phyloP scores from a whole-genome alignment of 1,140 invertebrate species.

The Atta cephalotes region DNA sequence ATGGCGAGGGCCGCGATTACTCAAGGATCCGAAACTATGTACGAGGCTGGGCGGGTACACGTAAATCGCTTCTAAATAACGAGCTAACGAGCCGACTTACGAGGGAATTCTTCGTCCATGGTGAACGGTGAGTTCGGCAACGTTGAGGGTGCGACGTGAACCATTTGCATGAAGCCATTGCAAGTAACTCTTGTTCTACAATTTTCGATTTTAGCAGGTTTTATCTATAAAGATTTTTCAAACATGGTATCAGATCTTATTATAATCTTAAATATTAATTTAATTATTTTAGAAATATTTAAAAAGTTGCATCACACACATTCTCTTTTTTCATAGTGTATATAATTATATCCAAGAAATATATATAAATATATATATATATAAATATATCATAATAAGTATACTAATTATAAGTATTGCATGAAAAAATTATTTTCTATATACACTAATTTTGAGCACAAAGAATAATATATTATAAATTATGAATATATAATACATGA shows the following conservation, averaged over 20 bases:
- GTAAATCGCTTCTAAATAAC: conserved; percentile 81
- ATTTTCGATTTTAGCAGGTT: neutral
- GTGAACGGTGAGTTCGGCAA: conserved; percentile 31
- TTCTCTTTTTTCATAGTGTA: neutral
- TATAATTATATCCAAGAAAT: too few species aligned
- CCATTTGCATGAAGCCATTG: conserved; percentile 67
- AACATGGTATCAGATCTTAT: neutral
- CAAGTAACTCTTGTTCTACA: conserved; percentile 33
- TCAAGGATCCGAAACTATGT: conserved; percentile 69
- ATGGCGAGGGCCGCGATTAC: conserved; percentile 69
- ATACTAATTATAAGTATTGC: neutral
- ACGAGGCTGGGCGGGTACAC: conserved; percentile 37
- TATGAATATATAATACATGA: neutral
- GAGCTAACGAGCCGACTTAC: conserved; percentile 82
- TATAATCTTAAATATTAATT: neutral
- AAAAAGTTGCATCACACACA: neutral
- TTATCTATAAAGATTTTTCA: conserved; percentile 3
- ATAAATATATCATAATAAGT: too few species aligned
- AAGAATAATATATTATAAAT: neutral
- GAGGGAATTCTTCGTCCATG: conserved; percentile 66
- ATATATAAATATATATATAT: too few species aligned
- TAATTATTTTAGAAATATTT: neutral
- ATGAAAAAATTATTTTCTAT: neutral
- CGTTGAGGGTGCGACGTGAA: conserved; percentile 17
- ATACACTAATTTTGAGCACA: neutral